A percentile compares a stretch with the other conserved stretches of the same genome.
These are phyloP conservation scores for Trachelipus rathkii DNA, from an alignment of 1,140 invertebrate genomes.

Conservation along the genomic window DNA sequence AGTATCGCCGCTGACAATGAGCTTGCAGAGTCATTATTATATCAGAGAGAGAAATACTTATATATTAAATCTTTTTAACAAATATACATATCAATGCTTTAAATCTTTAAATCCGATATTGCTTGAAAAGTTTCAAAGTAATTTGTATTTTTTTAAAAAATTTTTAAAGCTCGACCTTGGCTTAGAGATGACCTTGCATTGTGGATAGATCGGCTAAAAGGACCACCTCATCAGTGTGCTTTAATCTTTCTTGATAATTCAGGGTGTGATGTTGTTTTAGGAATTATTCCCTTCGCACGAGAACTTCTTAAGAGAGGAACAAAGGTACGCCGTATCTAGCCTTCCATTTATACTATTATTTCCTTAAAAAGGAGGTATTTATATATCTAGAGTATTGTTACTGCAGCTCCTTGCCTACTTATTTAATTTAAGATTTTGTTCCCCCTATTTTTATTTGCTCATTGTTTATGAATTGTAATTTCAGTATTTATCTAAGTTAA, in stretches of 20 bases:
- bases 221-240: constrained; percentile 70
- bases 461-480: neutral
- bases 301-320: constrained; percentile 64
- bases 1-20: no score
- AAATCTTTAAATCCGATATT: neutral
- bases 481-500: neutral
- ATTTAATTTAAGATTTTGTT: no score
- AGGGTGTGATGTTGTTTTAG: constrained; percentile 87
- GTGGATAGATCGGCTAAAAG: constrained; percentile 70
- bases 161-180: constrained; percentile 66
- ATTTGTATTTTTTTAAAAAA: neutral
- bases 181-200: constrained; percentile 78
- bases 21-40: no score
- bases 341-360: constrained; percentile 48
- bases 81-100: no score
- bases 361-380: neutral
- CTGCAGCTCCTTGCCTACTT: no score
- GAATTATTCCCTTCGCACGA: constrained; percentile 82
- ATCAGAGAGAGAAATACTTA: no score
- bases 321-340: constrained; percentile 60
- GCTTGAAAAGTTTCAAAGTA: neutral
- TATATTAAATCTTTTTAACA: no score
- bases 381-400: neutral
- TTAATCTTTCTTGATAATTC: constrained; percentile 95
- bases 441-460: neutral